Conservation (phyloP, 2,888 invertebrate genomes). For the Leuctra nigra region DNA sequence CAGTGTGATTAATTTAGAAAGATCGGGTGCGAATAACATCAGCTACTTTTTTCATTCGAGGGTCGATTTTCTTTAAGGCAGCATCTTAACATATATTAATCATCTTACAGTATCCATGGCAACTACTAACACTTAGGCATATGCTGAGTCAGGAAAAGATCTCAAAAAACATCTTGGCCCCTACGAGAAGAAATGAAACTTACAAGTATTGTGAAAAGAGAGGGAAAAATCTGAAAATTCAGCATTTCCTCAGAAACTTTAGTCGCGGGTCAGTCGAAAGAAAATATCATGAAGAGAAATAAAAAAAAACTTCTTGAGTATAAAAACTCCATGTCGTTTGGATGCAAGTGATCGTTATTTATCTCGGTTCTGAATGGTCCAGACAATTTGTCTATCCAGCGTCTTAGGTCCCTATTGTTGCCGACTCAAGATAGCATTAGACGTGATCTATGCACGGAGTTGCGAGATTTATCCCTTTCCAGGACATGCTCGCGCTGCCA, state of each 20-base stretch:
- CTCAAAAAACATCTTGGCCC: neutral
- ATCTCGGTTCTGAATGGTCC: neutral
- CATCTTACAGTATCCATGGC: neutral
- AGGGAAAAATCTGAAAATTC: slow-evolving; percentile 9
- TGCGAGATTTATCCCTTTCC: neutral
- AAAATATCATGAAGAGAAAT: neutral
- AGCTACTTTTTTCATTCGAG: neutral
- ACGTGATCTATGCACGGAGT: neutral
- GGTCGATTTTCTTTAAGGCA: slow-evolving; percentile 16
- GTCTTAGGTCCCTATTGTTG: slow-evolving; percentile 3
- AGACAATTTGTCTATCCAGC: slow-evolving; percentile 11
- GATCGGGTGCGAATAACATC: slow-evolving; percentile 13
- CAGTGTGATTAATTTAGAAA: slow-evolving; percentile 8
- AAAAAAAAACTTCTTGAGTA: slow-evolving; percentile 1
- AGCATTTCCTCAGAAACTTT: neutral
- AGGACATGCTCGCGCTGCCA: too few species aligned
- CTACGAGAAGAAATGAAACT: neutral
- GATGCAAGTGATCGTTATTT: neutral
- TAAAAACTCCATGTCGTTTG: too few species aligned
- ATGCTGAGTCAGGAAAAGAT: slow-evolving; percentile 2
- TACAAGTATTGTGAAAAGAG: neutral
- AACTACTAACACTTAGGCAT: neutral
- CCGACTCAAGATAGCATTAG: neutral
- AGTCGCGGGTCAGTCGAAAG: slow-evolving; percentile 12
- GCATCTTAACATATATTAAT: slow-evolving; percentile 1